Conservation (phyloP, 2,888 invertebrate species). For the Eucriotettix oculatus region DNA sequence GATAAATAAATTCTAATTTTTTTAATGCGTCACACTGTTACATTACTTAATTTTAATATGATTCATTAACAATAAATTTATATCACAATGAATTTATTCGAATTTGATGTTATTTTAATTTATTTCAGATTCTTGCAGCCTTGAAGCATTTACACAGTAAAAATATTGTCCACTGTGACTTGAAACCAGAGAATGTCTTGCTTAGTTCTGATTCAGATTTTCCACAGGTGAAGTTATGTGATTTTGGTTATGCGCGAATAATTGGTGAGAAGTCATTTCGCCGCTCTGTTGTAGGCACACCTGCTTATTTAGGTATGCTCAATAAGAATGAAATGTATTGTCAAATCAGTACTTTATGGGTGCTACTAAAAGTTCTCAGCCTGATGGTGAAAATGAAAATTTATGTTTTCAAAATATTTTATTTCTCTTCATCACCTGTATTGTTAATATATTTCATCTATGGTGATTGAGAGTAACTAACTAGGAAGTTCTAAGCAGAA, state of each 20-base stretch:
- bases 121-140: conserved; percentile 75
- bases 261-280: conserved; percentile 98
- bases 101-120: background rate
- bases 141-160: conserved; percentile 93
- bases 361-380: too few relatives aligned
- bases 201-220: conserved; percentile 87
- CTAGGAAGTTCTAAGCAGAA: too few relatives aligned
- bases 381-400: too few relatives aligned
- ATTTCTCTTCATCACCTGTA: too few relatives aligned
- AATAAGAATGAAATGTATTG: background rate
- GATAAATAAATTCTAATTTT: too few relatives aligned
- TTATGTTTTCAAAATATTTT: too few relatives aligned
- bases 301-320: conserved; percentile 75
- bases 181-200: conserved; percentile 95
- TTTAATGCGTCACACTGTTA: too few relatives aligned
- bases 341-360: background rate
- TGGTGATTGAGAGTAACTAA: too few relatives aligned
- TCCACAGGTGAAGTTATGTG: conserved; percentile 96
- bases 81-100: too few relatives aligned
- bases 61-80: too few relatives aligned
- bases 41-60: too few relatives aligned
- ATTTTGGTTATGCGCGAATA: conserved; percentile 97
- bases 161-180: conserved; percentile 96
- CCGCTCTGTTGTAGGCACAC: conserved; percentile 94
- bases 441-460: too few relatives aligned